phyloP scores from a whole-genome alignment of 2,888 invertebrate species.

The Anthophora plumipes region DNA sequence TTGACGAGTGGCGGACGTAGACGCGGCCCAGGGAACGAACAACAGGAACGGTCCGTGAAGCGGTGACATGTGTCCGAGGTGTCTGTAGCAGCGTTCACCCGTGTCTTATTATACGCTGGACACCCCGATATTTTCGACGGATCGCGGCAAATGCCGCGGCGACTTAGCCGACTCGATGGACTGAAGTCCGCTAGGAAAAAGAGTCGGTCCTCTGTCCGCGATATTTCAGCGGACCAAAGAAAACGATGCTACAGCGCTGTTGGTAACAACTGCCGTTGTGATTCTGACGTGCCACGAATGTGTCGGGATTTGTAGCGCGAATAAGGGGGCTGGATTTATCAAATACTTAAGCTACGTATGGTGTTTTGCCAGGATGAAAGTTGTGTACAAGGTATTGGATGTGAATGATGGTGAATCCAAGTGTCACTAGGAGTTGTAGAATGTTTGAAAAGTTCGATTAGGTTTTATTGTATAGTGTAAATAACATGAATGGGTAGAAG shows the following conservation, averaged over 20 bases:
- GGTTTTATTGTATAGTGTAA: not conserved
- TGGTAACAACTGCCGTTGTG: not conserved
- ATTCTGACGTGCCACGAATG: conserved; percentile 47
- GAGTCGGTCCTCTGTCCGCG: conserved; percentile 4
- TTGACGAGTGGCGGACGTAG: conserved; percentile 78
- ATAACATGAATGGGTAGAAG: no score
- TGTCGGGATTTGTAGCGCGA: conserved; percentile 42
- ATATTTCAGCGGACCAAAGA: conserved; percentile 52
- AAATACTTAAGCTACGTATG: not conserved
- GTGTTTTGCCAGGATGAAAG: conserved; percentile 16
- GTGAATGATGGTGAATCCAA: not conserved
- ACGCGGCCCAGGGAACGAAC: conserved; percentile 48
- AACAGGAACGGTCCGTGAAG: conserved; percentile 50
- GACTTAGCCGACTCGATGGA: conserved; percentile 14
- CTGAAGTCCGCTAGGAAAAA: conserved; percentile 52
- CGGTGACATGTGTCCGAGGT: conserved; percentile 80
- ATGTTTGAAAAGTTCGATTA: not conserved
- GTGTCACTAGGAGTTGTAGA: not conserved
- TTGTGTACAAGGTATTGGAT: not conserved
- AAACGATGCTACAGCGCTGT: conserved; percentile 3
- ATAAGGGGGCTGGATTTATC: conserved; percentile 21
- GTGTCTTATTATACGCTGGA: conserved; percentile 78
- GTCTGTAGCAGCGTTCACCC: conserved; percentile 76
- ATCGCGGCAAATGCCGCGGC: conserved; percentile 67
- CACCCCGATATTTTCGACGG: conserved; percentile 71